phyloP scores from a whole-genome alignment of 2,888 invertebrate species.

The Eupelmus urozonus region DNA sequence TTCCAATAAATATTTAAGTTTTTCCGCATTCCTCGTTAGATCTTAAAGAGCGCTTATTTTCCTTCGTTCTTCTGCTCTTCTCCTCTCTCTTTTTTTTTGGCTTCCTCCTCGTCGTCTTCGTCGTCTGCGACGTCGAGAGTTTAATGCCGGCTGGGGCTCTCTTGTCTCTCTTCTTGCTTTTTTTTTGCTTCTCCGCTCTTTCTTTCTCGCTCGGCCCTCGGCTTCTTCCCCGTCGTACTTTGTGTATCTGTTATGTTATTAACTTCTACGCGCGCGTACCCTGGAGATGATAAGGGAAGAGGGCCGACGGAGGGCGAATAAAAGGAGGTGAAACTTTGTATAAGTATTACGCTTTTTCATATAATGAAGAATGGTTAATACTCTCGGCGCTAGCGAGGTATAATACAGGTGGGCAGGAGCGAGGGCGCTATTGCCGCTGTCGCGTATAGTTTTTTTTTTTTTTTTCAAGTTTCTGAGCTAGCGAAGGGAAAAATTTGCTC shows the following conservation, averaged over 20 bases:
- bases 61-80: constrained; percentile 10
- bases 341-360: constrained; percentile 50
- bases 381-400: too few relatives aligned
- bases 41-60: constrained; percentile 56
- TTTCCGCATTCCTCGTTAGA: constrained; percentile 59
- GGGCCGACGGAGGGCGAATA: too few relatives aligned
- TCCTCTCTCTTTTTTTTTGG: constrained; percentile 6
- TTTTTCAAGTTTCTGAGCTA: background rate
- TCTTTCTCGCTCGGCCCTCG: constrained; percentile 22
- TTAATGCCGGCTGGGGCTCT: constrained; percentile 27
- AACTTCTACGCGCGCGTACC: constrained; percentile 41
- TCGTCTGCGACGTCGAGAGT: constrained; percentile 9
- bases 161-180: constrained; percentile 17
- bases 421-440: background rate
- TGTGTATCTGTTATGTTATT: constrained; percentile 58
- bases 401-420: too few relatives aligned
- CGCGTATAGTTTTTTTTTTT: background rate
- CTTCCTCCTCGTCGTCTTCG: background rate
- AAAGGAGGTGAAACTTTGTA: constrained; percentile 48
- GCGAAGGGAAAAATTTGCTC: background rate
- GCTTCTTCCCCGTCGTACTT: constrained; percentile 43
- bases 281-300: constrained; percentile 46
- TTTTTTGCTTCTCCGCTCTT: constrained; percentile 8
- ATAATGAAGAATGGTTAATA: constrained; percentile 57
- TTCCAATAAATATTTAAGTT: constrained; percentile 75